Evolutionary conservation across 2,888 invertebrate species (phyloP).

Genomic region (Volucella zonaria): DNA sequence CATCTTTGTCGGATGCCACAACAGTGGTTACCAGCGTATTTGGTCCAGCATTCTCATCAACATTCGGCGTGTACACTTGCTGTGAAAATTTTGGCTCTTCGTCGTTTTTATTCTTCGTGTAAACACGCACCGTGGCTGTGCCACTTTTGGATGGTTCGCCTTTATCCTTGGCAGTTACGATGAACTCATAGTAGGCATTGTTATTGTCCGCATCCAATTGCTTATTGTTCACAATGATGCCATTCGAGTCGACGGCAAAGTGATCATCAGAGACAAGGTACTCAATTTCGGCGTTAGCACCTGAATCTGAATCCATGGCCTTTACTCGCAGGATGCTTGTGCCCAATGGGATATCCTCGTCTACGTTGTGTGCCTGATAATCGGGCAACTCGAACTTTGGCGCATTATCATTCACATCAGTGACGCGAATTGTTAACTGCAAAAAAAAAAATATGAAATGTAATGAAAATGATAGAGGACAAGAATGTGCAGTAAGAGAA

Average conservation of each 20-base stretch:
- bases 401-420: slow-evolving; percentile 98
- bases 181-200: slow-evolving; percentile 97
- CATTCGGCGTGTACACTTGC: slow-evolving; percentile 97
- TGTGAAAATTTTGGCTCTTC: slow-evolving; percentile 98
- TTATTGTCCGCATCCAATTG: slow-evolving; percentile 98
- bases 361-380: slow-evolving; percentile 97
- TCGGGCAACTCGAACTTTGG: slow-evolving; percentile 98
- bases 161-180: slow-evolving; percentile 96
- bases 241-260: slow-evolving; percentile 96
- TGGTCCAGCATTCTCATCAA: slow-evolving; percentile 97
- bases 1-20: slow-evolving; percentile 98
- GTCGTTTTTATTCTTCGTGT: slow-evolving; percentile 99
- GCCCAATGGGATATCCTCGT: slow-evolving; percentile 96
- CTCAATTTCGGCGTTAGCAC: slow-evolving; percentile 96
- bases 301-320: slow-evolving; percentile 97
- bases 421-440: slow-evolving; percentile 95
- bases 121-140: slow-evolving; percentile 95
- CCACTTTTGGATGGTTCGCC: slow-evolving; percentile 96
- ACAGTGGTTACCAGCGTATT: slow-evolving; percentile 98
- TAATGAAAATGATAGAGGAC: background rate
- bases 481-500: slow-evolving; percentile 7
- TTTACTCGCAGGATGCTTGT: slow-evolving; percentile 96
- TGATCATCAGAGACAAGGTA: slow-evolving; percentile 95
- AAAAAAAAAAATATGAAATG: slow-evolving; percentile 77
- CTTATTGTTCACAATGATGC: slow-evolving; percentile 95